Evolutionary conservation across 2,113 vertebrate species (phyloP), one percentile per base, ranked within the genome.

Genomic region (Bubo bubo): DNA sequence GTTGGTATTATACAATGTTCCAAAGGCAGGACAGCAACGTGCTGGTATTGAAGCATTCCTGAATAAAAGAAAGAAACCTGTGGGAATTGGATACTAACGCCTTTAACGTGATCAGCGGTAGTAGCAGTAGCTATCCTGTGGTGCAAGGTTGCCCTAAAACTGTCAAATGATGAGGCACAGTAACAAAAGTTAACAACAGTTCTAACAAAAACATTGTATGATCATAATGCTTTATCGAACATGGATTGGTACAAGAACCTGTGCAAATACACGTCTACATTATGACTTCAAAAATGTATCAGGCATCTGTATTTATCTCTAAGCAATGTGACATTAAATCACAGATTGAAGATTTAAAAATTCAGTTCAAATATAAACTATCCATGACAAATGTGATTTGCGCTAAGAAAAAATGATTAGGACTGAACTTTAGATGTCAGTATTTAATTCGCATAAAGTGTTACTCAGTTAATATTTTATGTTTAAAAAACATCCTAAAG

Each of bases 1-100:
- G 98, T 99, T 99, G 94, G 99, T 99, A 95, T 99, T 99, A 58
- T 99, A 98, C 59, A 99, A 76, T 0, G 96, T 99, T 58, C 99
- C 99, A 1, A 98, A n/a, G 56, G 98, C 98, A 35, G 99, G 98
- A 90, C 99, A 99, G 97, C 99, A 99, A 30, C 73, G 99, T 6
- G 98, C 98, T 35, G 99, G 99, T 3, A 99, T 99, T 3, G 98
- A 96, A 62, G 98, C 98, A 71, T 98, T 99, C 80, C 99, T 99
- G 72, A 58, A n/a, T 6, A 79, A 3, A 19, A 90, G 16, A 95
- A 53, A 94, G 32, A 88, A 59, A 85, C 7, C 3, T 55, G 52
- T 59, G 39, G 49, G 39, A 86, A 94, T 1, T 39, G n/a, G 14
- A 66, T 14, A 16, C 7, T 23, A 49, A 37, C 3, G 4, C 14